phyloP scores from a whole-genome alignment of 2,888 invertebrate species.

The Spatulosminthurus flaviceps region DNA sequence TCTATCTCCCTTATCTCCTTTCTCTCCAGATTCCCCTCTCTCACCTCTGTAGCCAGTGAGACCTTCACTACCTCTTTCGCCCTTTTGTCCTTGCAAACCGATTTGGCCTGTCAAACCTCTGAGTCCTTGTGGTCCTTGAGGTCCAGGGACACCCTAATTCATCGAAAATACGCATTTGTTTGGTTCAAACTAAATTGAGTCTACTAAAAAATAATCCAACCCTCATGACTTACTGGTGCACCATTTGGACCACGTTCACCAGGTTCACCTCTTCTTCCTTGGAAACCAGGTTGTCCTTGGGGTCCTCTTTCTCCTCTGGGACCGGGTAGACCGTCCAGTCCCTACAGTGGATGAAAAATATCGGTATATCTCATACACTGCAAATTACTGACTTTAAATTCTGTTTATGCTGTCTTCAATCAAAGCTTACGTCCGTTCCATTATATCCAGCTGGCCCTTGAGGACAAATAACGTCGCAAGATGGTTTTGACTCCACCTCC shows the following conservation, averaged over 20 bases:
- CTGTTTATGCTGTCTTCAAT: no score
- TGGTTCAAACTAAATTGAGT: no score
- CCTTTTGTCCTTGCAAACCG: slow-evolving; percentile 60
- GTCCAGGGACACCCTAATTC: slow-evolving; percentile 65
- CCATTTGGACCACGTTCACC: slow-evolving; percentile 67
- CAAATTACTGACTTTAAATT: no score
- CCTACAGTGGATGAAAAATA: slow-evolving; percentile 43
- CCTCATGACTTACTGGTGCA: slow-evolving; percentile 64
- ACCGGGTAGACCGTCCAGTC: slow-evolving; percentile 67
- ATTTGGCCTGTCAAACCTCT: slow-evolving; percentile 64
- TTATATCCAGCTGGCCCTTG: slow-evolving; percentile 73
- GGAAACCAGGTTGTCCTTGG: slow-evolving; percentile 65
- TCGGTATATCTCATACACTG: no score
- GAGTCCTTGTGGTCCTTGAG: slow-evolving; percentile 69
- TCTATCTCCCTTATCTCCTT: slow-evolving; percentile 64
- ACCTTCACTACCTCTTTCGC: slow-evolving; percentile 59
- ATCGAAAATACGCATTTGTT: no score
- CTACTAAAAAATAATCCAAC: no score
- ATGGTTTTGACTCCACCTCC: slow-evolving; percentile 56
- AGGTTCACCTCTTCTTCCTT: slow-evolving; percentile 58
- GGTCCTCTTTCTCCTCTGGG: slow-evolving; percentile 67
- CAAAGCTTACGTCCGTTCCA: slow-evolving; percentile 71
- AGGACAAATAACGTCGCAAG: slow-evolving; percentile 72
- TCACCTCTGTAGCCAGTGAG: slow-evolving; percentile 38
- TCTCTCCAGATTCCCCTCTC: slow-evolving; percentile 57